These are phyloP conservation scores for Drosophila fulvimacula DNA, from an alignment of 2,888 invertebrate species.

Conservation along the genomic window DNA sequence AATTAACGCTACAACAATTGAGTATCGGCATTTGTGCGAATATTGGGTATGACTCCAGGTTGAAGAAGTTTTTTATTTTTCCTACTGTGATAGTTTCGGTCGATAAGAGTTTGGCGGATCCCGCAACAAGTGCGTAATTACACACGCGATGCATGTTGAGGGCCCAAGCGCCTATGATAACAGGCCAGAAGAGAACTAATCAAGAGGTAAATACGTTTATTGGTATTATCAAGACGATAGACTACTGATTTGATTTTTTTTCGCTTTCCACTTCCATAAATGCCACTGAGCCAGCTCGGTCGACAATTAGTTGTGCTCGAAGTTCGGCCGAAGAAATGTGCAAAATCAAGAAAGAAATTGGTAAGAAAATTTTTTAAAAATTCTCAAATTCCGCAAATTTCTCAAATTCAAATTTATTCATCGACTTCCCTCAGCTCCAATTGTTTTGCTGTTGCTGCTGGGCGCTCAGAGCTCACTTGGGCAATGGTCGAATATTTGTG, in stretches of 20 bases:
- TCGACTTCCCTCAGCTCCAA: slow-evolving; percentile 2
- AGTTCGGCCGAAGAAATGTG: slow-evolving; percentile 40
- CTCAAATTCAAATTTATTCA: neutral
- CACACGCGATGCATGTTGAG: slow-evolving; percentile 18
- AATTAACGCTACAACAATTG: slow-evolving; percentile 32
- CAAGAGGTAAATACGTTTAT: slow-evolving; percentile 60
- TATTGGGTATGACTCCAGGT: neutral
- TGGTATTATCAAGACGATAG: slow-evolving; percentile 72
- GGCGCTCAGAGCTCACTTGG: slow-evolving; percentile 9
- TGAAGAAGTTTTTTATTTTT: neutral
- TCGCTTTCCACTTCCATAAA: slow-evolving; percentile 53
- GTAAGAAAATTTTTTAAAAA: slow-evolving; percentile 22
- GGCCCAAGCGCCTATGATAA: slow-evolving; percentile 34
- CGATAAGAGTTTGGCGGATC: slow-evolving; percentile 31
- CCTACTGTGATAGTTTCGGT: neutral
- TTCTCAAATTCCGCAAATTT: neutral
- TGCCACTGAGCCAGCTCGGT: slow-evolving; percentile 21
- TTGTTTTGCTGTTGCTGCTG: slow-evolving; percentile 33
- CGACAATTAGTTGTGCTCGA: slow-evolving; percentile 47
- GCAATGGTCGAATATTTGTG: slow-evolving; percentile 56
- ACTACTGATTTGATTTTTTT: slow-evolving; percentile 53
- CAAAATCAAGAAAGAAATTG: slow-evolving; percentile 20
- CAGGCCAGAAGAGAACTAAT: slow-evolving; percentile 45
- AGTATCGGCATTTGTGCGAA: slow-evolving; percentile 12
- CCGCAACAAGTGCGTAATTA: slow-evolving; percentile 59